Evolutionary conservation across 2,113 vertebrate genomes (phyloP), one percentile per base, ranked within the genome.

Genomic region (Prinia subflava): DNA sequence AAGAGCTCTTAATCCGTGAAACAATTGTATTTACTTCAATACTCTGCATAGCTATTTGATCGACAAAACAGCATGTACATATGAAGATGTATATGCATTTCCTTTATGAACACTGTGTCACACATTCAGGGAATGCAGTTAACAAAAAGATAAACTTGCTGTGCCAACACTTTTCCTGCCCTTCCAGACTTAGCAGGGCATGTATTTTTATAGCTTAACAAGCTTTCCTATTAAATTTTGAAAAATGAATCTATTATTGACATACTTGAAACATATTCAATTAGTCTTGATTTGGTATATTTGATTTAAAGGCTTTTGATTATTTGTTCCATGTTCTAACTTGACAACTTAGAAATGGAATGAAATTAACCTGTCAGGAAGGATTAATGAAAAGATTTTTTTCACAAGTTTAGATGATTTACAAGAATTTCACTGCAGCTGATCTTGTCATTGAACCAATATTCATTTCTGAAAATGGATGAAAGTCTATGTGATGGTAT

Each of bases 291-390:
- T 97, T 97, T 95, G 80, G 78, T 97, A 60, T 96, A 94, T 97
- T 96, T 96, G 96, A 97, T 97, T 97, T 97, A 97, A 96, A 96
- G 90, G 92, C 68, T 96, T 96, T 96, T 97, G 95, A 97, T 97
- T 97, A 95, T 97, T 97, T 97, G 95, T 87, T 94, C 92, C 93
- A 57, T 95, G 95, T 97, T 96, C 89, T 93, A 96, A 97, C 93
- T 85, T 97, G 97, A 97, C 96, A 97, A 77, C 91, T 95, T 96
- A 95, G 95, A 95, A 95, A 97, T 90, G 62, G 92, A 95, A 93
- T 93, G 88, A 97, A 97, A 97, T 97, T 96, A 97, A 97, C 79
- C 88, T 97, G 97, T 96, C 97, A 97, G 53, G 55, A 95, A 94
- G 93, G 95, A 97, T 96, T 97, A 97, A 97, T 97, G 96, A 96